A percentile compares a stretch with the other conserved stretches of the same genome.
Evolutionary conservation across 2,113 vertebrate species (phyloP).

Genomic region (Furnarius figulus): DNA sequence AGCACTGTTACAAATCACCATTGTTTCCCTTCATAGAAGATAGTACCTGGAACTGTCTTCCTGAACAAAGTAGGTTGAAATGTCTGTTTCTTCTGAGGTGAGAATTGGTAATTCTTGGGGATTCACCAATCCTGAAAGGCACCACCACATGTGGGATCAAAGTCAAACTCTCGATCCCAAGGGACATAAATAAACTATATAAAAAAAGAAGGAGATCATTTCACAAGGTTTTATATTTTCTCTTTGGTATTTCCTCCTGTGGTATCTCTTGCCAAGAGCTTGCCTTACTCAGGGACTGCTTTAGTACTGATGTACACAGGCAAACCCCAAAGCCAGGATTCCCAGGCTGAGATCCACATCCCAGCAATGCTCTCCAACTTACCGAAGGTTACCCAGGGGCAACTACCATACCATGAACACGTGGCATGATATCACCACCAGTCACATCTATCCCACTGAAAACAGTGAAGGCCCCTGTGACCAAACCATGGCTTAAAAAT

Average conservation of each 20-base stretch:
- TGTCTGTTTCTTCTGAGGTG: neutral
- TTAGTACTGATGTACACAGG: accelerated
- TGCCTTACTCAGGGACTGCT: neutral
- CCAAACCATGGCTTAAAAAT: neutral
- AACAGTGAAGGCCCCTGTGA: neutral
- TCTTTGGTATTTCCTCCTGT: neutral
- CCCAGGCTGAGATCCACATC: neutral
- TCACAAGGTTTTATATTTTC: neutral
- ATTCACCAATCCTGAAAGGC: neutral
- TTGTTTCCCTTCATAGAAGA: neutral
- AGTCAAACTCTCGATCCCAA: neutral
- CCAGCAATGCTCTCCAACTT: neutral
- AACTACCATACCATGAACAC: neutral
- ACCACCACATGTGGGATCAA: neutral
- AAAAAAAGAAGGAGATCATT: neutral
- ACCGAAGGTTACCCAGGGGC: neutral
- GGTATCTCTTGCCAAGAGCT: neutral
- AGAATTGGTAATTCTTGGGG: neutral
- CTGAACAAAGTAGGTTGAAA: neutral
- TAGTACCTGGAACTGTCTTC: neutral
- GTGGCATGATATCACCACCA: neutral
- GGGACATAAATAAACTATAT: neutral
- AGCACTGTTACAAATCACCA: slow-evolving; percentile 16
- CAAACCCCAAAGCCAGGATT: neutral
- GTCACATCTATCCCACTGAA: neutral